Evolutionary conservation across 2,888 invertebrate species (phyloP), one percentile per base, ranked within the genome.

Genomic region (Celastrina argiolus): DNA sequence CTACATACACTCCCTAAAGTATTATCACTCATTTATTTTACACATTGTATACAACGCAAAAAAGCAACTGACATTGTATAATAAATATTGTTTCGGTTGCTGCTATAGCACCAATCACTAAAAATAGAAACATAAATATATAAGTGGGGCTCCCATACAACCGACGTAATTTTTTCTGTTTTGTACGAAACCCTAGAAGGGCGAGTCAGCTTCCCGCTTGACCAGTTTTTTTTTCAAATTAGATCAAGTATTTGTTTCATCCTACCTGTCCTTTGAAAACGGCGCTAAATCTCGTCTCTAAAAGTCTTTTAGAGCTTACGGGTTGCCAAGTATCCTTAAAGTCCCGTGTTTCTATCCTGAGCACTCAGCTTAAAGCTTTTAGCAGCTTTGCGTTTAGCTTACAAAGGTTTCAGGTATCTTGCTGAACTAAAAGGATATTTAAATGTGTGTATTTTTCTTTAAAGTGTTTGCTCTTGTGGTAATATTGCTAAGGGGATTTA

Each of bases 281-380:
- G 51, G 51, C 26, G 22, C 26, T 14, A 51, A 51, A 51, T 51
- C 51, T 6, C n/a, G 14, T 31, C n/a, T 7, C 31, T 58, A n/a
- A 58, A 28, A 58, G 31, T 7, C 58, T 58, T 58, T 58, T 31
- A 58, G 58, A 58, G 58, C 58, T 58, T 58, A 58, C 31, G 31
- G 58, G 58, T 31, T 16, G 58, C 31, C 31, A 58, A 58, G 58
- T 31, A 31, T 58, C 58, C 58, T 58, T 31, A 31, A 31, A 31
- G 28, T 16, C 16, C 31, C 58, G 28, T 58, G 58, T 58, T 58
- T 58, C 58, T 16, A 58, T 58, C 56, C 28, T n/a, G 31, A 58
- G 58, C 58, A 58, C 58, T 31, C 58, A 31, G 58, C 31, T 58
- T 58, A 58, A 31, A 58, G 58, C 58, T 58, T 58, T 58, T 51